Percentiles rank a stretch among this genome's conserved stretches.
phyloP scores from a whole-genome alignment of 2,888 invertebrate genomes.

The Torymus texanus region DNA sequence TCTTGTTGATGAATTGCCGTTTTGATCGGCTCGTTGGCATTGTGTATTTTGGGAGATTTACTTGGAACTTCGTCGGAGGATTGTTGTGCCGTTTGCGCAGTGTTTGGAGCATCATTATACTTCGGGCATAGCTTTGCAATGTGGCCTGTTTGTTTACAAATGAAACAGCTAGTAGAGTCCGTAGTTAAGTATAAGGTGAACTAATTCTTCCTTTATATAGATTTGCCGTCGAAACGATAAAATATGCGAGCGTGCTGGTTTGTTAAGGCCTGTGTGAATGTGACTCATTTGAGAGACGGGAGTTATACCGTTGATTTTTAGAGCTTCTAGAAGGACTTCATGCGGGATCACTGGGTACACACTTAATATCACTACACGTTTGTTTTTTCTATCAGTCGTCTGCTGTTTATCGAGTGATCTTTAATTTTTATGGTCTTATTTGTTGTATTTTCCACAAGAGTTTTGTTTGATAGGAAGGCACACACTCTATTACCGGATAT shows the following conservation, averaged over 20 bases:
- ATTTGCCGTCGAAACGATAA: conserved; percentile 3
- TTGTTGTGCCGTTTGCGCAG: no score
- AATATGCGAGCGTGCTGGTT: background rate
- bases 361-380: conserved; percentile 21
- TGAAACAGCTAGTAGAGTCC: conserved; percentile 6
- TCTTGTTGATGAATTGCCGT: no score
- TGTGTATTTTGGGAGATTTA: no score
- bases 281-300: background rate
- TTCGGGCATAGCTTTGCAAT: conserved; percentile 18
- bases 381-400: no score
- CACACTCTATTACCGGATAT: conserved; percentile 2
- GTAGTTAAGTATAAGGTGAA: conserved; percentile 13
- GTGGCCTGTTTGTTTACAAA: conserved; percentile 20
- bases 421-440: conserved; percentile 4
- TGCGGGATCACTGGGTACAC: conserved; percentile 38
- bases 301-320: conserved; percentile 3
- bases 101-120: background rate
- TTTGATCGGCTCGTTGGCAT: no score
- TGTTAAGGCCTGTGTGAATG: no score
- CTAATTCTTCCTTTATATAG: conserved; percentile 12
- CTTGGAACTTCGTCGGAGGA: no score
- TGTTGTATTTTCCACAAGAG: background rate
- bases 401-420: no score
- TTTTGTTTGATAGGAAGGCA: background rate
- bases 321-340: conserved; percentile 15